Evolutionary conservation across 2,797 vertebrate species (phyloP).

Genomic region (Emydoidea blandingii): DNA sequence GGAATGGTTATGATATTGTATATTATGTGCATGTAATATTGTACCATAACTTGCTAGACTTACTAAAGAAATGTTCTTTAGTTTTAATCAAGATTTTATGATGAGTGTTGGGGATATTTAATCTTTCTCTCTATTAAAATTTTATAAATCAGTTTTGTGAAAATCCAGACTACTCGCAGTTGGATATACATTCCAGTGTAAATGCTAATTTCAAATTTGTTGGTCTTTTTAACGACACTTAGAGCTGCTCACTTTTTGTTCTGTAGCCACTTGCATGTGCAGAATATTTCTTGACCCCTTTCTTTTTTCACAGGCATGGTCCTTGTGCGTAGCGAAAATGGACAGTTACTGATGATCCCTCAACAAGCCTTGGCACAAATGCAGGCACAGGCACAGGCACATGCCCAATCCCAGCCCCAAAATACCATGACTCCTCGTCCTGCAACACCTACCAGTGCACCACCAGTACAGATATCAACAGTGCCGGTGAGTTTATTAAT

Average conservation of each 20-base stretch:
- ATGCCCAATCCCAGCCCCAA: slow-evolving; percentile 94
- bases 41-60: not conserved
- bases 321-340: slow-evolving; percentile 94
- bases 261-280: not conserved
- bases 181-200: not conserved
- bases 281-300: slow-evolving; percentile 10
- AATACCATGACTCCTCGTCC: slow-evolving; percentile 92
- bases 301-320: slow-evolving; percentile 89
- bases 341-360: slow-evolving; percentile 95
- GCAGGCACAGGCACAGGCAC: slow-evolving; percentile 89
- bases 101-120: not conserved
- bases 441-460: slow-evolving; percentile 88
- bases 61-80: not conserved
- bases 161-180: not conserved
- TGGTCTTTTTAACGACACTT: not conserved
- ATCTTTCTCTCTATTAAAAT: not conserved
- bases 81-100: not conserved
- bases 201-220: not conserved
- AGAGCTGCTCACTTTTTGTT: not conserved
- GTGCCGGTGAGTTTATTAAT: slow-evolving; percentile 88
- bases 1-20: not conserved
- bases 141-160: not conserved
- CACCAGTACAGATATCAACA: slow-evolving; percentile 91
- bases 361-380: slow-evolving; percentile 92
- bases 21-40: not conserved